These are phyloP conservation scores for Benitochromis conjunctus DNA, from an alignment of 2,113 vertebrate species.

Conservation along the genomic window DNA sequence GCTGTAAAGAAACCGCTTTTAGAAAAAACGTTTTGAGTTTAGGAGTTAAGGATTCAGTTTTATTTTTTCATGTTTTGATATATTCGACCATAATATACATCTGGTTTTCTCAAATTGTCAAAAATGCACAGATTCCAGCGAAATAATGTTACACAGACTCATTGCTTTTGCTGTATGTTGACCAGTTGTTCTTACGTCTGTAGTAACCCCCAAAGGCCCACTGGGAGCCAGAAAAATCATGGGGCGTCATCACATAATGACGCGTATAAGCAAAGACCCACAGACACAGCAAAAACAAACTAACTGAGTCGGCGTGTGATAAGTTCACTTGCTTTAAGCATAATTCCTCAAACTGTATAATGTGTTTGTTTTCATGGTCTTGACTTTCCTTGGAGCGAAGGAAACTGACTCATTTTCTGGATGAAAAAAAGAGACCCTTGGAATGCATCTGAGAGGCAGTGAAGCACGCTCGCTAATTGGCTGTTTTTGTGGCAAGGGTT, in stretches of 20 bases:
- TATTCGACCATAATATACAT: neutral
- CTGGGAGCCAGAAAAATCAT: neutral
- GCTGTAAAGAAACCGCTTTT: neutral
- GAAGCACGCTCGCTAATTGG: slow-evolving; percentile 71
- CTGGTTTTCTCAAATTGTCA: neutral
- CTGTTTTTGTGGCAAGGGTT: slow-evolving; percentile 71
- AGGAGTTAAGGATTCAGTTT: neutral
- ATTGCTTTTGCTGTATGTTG: neutral
- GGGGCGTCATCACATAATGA: slow-evolving; percentile 11
- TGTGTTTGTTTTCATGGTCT: slow-evolving; percentile 45
- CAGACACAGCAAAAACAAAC: neutral
- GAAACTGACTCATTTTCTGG: slow-evolving; percentile 19
- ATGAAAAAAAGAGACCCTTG: slow-evolving; percentile 50
- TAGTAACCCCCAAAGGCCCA: neutral
- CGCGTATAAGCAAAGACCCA: neutral
- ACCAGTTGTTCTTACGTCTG: neutral
- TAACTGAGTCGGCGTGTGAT: slow-evolving; percentile 71
- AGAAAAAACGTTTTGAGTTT: neutral
- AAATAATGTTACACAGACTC: neutral
- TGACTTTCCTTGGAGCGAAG: slow-evolving; percentile 28
- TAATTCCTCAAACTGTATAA: slow-evolving; percentile 75
- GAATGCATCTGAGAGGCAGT: slow-evolving; percentile 53
- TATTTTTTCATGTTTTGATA: neutral
- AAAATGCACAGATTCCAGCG: neutral
- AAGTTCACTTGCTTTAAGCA: slow-evolving; percentile 80